These are phyloP conservation scores for Xestia c-nigrum DNA, from an alignment of 2,888 invertebrate species.

Conservation along the genomic window DNA sequence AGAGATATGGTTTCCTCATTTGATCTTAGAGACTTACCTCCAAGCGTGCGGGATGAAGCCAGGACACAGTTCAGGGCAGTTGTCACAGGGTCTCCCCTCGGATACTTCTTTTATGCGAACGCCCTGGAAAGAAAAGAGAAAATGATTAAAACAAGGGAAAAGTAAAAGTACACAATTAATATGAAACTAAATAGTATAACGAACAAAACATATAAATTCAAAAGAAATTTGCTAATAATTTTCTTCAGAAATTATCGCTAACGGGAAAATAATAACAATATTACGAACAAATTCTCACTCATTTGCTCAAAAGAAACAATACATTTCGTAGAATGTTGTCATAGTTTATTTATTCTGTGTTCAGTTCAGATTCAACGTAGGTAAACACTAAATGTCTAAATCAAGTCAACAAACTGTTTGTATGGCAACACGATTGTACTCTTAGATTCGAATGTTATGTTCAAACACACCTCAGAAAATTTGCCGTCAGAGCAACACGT, in stretches of 20 bases:
- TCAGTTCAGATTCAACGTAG: conserved; percentile 12
- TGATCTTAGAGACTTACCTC: conserved; percentile 92
- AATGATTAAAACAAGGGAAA: background rate
- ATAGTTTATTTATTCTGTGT: conserved; percentile 20
- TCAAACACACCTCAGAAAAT: conserved; percentile 48
- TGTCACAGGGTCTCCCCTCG: conserved; percentile 96
- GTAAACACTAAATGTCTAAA: conserved; percentile 12
- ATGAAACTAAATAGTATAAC: background rate
- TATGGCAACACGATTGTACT: conserved; percentile 24
- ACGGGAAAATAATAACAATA: conserved; percentile 33
- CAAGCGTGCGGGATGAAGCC: conserved; percentile 96
- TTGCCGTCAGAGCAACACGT: conserved; percentile 48
- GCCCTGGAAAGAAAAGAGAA: conserved; percentile 91
- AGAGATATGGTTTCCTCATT: conserved; percentile 57
- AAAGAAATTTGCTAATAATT: conserved; percentile 17
- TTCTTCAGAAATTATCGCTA: background rate
- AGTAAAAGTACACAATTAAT: background rate
- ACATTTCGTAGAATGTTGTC: conserved; percentile 33
- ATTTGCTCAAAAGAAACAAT: conserved; percentile 36
- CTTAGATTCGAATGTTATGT: background rate
- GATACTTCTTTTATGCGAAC: conserved; percentile 96
- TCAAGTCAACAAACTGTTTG: conserved; percentile 29
- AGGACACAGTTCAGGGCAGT: conserved; percentile 95
- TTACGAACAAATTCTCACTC: conserved; percentile 15
- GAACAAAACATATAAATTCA: background rate